phyloP scores from a whole-genome alignment of 1,140 invertebrate species.

The Pogonomyrmex barbatus region DNA sequence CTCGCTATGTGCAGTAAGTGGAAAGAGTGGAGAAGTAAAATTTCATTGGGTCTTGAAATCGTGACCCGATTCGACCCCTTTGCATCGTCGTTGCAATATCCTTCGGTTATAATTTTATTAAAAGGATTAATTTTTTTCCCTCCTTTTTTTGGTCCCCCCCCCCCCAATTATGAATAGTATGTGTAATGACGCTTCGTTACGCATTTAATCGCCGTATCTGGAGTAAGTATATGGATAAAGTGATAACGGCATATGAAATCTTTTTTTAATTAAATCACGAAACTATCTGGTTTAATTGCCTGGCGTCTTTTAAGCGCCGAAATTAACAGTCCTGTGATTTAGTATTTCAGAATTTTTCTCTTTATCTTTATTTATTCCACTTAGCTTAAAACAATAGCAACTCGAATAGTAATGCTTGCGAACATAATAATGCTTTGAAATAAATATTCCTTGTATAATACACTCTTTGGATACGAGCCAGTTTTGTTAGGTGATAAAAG shows the following conservation, averaged over 20 bases:
- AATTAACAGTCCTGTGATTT: conserved; percentile 24
- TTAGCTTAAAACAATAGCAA: conserved; percentile 14
- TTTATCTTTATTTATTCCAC: conserved; percentile 16
- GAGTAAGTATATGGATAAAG: conserved; percentile 30
- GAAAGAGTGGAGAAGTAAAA: conserved; percentile 27
- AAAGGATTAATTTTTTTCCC: conserved; percentile 1
- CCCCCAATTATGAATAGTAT: conserved; percentile 4
- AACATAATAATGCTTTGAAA: conserved; percentile 29
- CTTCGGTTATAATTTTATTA: conserved; percentile 45
- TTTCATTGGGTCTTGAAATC: conserved; percentile 14
- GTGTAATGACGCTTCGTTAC: conserved; percentile 44
- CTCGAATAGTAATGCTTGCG: neutral
- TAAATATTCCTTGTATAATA: conserved; percentile 41
- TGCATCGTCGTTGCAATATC: neutral
- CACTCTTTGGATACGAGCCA: conserved; percentile 15
- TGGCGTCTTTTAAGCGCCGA: neutral
- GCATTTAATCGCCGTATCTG: conserved; percentile 23
- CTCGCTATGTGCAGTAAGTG: neutral
- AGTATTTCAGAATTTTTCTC: conserved; percentile 27
- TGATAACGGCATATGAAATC: conserved; percentile 33
- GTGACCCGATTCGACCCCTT: conserved; percentile 38
- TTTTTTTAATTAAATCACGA: conserved; percentile 26
- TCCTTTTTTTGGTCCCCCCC: neutral
- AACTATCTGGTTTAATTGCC: conserved; percentile 29
- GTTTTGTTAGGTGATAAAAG: conserved; percentile 30